Evolutionary conservation across 1,140 invertebrate species (phyloP), one percentile per base, ranked within the genome.

Genomic region (Armadillidium nasatum): DNA sequence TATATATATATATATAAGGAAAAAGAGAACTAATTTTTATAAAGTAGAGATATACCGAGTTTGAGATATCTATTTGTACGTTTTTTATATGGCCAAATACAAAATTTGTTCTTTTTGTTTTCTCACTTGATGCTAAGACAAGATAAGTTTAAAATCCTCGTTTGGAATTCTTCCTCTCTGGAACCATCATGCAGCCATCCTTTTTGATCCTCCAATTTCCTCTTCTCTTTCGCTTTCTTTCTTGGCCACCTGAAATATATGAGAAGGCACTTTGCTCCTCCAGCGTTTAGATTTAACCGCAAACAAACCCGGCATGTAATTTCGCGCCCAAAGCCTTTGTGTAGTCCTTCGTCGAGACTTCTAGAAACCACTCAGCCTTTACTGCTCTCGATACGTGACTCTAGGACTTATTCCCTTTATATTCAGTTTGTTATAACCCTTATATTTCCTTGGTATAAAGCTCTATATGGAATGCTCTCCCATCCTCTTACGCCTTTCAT

Each of bases 311-410:
- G 50, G 11, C 50, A 60, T 3, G 50, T 60, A 60, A 4, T 60
- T 60, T 60, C 50, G 50, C 50, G 19, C 50, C 33, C 50, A 60
- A 60, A 60, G 50, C 50, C 50, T 60, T 19, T 60, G 50, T 60
- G 50, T 60, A 60, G 50, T 60, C 50, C 50, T 60, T 60, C 50
- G 50, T 60, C 50, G 50, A 60, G 50, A 60, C 50, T 60, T 60
- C 50, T 60, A 19, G 50, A 60, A 60, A 60, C 50, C 50, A 60
- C 50, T 60, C 50, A 60, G 50, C 50, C 19, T 60, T 60, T 60
- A 60, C 50, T 60, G 50, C 50, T 13, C 50, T 60, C 50, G 11
- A 19, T 3, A 60, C 11, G 15, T 19, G 50, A 60, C 19, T 60
- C 11, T 13, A 15, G 50, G 11, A 7, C 19, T 9, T 50, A 50